A percentile compares a stretch with the other conserved stretches of the same genome.
Conservation (phyloP, 2,113 vertebrate species). For the Crotophaga sulcirostris region DNA sequence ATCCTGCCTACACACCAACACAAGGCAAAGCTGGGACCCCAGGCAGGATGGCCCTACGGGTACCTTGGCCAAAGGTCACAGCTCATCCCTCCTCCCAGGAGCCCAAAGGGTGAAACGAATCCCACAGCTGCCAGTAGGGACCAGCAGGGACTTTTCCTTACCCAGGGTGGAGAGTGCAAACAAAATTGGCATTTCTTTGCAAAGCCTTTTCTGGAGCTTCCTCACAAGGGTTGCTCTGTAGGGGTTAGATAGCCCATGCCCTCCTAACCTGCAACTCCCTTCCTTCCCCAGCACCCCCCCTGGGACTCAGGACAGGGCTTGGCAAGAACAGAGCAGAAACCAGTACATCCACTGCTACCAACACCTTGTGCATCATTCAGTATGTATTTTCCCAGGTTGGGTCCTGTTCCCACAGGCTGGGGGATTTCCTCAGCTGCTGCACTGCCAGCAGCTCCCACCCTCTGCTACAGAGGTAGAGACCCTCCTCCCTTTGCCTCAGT, state of each 20-base stretch:
- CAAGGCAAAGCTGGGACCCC: rapidly evolving
- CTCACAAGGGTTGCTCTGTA: neutral
- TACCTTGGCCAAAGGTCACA: neutral
- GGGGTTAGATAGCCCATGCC: neutral
- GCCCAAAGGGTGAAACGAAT: rapidly evolving
- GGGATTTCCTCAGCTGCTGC: neutral
- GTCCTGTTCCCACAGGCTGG: rapidly evolving
- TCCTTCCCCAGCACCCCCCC: neutral
- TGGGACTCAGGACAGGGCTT: neutral
- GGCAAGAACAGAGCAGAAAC: rapidly evolving
- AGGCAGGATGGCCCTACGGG: neutral
- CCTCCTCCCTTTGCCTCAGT: neutral
- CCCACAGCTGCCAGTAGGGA: rapidly evolving
- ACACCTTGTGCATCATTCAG: too few relatives aligned
- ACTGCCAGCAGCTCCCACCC: neutral
- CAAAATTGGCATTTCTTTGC: neutral
- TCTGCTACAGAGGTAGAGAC: rapidly evolving
- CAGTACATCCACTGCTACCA: neutral
- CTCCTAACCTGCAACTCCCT: too few relatives aligned
- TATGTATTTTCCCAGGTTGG: neutral
- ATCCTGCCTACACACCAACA: rapidly evolving
- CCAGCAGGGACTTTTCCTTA: neutral
- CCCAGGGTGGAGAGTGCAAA: neutral
- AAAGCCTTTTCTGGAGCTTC: neutral
- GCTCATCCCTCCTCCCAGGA: neutral